These are phyloP conservation scores for Elgaria multicarinata DNA, from an alignment of 2,113 vertebrate species.

Conservation along the genomic window DNA sequence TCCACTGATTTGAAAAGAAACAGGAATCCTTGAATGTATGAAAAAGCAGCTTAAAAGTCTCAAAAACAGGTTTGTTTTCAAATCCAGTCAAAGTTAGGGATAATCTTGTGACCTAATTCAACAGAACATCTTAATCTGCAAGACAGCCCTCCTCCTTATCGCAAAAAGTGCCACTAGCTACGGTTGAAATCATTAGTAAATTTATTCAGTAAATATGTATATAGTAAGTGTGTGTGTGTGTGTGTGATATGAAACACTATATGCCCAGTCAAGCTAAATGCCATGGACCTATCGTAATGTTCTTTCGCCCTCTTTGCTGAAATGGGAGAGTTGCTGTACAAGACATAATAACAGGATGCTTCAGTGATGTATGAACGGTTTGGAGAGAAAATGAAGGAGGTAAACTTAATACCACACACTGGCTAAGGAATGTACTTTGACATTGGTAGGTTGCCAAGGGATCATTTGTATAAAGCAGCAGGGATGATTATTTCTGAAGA, in stretches of 20 bases:
- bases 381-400: conserved; percentile 60
- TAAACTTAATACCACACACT: conserved; percentile 33
- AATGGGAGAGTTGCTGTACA: conserved; percentile 55
- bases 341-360: conserved; percentile 60
- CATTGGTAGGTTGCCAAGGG: not conserved
- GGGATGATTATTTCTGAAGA: conserved; percentile 21
- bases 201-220: not conserved
- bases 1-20: not conserved
- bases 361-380: conserved; percentile 46
- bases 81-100: not conserved
- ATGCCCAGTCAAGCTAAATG: conserved; percentile 37
- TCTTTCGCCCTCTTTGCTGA: conserved; percentile 45
- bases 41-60: not conserved
- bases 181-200: not conserved
- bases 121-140: conserved; percentile 4
- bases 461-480: conserved; percentile 41
- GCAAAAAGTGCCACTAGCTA: not conserved
- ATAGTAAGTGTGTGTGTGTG: not conserved
- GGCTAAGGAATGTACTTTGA: conserved; percentile 44
- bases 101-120: not conserved
- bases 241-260: no score
- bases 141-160: conserved; percentile 23
- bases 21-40: not conserved
- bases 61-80: conserved; percentile 3
- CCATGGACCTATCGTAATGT: not conserved